phyloP scores from a whole-genome alignment of 2,797 vertebrate species.

The Catharus ustulatus region DNA sequence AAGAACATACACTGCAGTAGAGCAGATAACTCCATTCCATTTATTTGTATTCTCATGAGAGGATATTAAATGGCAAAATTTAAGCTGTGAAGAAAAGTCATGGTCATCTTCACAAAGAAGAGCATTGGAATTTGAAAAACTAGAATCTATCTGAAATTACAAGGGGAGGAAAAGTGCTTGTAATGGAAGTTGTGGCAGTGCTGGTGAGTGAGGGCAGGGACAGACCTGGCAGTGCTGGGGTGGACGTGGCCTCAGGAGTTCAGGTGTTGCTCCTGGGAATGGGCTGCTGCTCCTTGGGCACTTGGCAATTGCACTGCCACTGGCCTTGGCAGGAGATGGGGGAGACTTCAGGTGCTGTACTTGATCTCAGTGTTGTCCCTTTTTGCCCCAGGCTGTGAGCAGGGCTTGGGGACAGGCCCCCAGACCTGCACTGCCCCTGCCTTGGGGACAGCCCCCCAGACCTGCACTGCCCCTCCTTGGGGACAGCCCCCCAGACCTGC shows the following conservation, averaged over 20 bases:
- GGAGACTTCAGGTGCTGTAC: background rate
- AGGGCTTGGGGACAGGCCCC: background rate
- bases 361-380: accelerated
- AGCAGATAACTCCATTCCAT: background rate
- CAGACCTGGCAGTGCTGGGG: background rate
- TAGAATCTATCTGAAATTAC: background rate
- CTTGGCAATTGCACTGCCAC: background rate
- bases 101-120: background rate
- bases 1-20: background rate
- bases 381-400: background rate
- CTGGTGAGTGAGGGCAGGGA: background rate
- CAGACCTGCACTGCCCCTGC: background rate
- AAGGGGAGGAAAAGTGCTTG: background rate
- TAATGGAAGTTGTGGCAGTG: background rate
- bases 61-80: background rate
- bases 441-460: accelerated
- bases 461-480: background rate
- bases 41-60: background rate
- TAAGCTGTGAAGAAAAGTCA: background rate
- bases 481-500: background rate
- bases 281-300: background rate
- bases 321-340: background rate
- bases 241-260: background rate
- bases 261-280: background rate
- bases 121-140: background rate